Evolutionary conservation across 2,113 vertebrate species (phyloP), one percentile per base, ranked within the genome.

Genomic region (Hippocampus guttulatus): DNA sequence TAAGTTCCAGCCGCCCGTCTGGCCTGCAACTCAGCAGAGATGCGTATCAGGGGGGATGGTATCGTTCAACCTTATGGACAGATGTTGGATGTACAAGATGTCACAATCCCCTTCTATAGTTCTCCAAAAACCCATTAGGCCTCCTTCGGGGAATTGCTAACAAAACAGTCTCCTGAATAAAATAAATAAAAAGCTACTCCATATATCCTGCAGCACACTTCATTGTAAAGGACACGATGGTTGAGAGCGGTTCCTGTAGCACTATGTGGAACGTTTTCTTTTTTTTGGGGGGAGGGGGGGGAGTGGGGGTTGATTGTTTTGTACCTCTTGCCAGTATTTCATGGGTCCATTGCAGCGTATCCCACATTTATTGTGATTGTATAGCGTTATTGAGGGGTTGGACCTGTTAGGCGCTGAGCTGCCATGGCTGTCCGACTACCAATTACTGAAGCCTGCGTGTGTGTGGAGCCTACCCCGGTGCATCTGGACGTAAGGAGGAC

Each of bases 291-390:
- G 27, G n/a, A n/a, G n/a, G 25, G 25, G 25, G 25, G 25, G 25
- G 25, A 2, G 1, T 3, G 30, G 30, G 10, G 6, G 6, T 11
- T 47, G 12, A 16, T 47, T 60, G 15, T 60, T 60, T 33, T 60
- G 25, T 60, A 84, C 85, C 84, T 81, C 71, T 71, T 82, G 75
- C 84, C 81, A 73, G 76, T 87, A 73, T 86, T 86, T 86, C 71
- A 84, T 83, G 84, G 87, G 77, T 80, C 80, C 74, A 86, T 75
- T 74, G 80, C 85, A 87, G 81, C 81, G 80, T 76, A 71, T 79
- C 75, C 82, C 82, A 82, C 84, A 81, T 91, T 92, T 88, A 91
- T 89, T 88, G 90, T 89, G 88, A 88, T 88, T 86, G 85, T 88
- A 84, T 84, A 75, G 83, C 84, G 86, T 89, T 87, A 91, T 87